These are phyloP conservation scores for Malaclemys terrapin DNA, from an alignment of 2,113 vertebrate genomes.

Conservation along the genomic window DNA sequence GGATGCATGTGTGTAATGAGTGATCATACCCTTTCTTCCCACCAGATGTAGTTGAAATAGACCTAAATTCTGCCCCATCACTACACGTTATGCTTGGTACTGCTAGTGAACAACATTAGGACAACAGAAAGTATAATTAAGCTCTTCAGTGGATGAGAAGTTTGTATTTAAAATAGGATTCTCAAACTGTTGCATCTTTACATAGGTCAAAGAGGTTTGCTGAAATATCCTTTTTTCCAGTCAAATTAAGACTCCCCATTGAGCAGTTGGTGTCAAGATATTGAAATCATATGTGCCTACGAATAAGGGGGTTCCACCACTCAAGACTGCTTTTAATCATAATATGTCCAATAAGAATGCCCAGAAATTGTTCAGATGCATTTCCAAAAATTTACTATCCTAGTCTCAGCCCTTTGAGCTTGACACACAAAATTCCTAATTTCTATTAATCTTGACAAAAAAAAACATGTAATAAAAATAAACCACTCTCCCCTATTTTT, in stretches of 20 bases:
- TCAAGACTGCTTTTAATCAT: not conserved
- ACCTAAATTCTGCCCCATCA: not conserved
- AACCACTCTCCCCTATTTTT: not conserved
- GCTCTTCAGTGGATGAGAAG: not conserved
- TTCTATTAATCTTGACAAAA: not conserved
- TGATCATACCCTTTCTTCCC: not conserved
- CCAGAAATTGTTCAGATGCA: not conserved
- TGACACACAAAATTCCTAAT: not conserved
- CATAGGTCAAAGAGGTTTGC: not conserved
- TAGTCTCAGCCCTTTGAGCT: not conserved
- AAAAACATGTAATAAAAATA: not conserved
- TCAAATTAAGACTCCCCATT: not conserved
- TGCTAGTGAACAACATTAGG: not conserved
- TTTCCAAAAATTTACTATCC: not conserved
- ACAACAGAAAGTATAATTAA: not conserved
- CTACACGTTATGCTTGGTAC: not conserved
- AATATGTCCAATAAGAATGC: not conserved
- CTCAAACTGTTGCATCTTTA: not conserved
- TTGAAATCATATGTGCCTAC: not conserved
- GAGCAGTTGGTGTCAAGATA: not conserved
- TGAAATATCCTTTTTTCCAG: not conserved
- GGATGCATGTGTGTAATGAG: not conserved
- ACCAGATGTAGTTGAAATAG: not conserved
- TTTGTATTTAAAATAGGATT: slow-evolving; percentile 3
- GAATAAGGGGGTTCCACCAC: not conserved